Conservation (phyloP, 2,113 vertebrate genomes). For the Stigmatopora argus region DNA sequence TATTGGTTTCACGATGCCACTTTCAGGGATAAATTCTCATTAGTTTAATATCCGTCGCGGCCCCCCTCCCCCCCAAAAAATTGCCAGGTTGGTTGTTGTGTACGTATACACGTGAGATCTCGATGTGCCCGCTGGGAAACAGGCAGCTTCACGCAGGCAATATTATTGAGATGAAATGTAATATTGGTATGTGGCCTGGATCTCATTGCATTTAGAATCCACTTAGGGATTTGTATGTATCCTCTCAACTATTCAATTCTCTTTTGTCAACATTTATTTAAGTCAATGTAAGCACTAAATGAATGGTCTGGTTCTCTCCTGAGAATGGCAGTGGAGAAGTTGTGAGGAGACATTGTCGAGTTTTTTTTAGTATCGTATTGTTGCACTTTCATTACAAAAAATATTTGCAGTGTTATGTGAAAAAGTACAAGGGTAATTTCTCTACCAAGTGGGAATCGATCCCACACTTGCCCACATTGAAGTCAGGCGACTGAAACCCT, state of each 20-base stretch:
- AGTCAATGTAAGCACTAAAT: slow-evolving; percentile 28
- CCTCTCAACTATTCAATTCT: slow-evolving; percentile 40
- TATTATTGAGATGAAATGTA: slow-evolving; percentile 50
- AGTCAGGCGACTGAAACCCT: too few species aligned
- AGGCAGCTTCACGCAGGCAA: slow-evolving; percentile 18
- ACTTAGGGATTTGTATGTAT: slow-evolving; percentile 36
- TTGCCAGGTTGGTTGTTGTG: background rate
- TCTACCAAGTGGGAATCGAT: too few species aligned
- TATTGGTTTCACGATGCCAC: background rate
- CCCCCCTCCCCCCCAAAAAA: background rate
- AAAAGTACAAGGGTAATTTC: too few species aligned
- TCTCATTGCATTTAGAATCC: slow-evolving; percentile 35
- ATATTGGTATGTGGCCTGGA: slow-evolving; percentile 40
- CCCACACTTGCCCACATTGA: too few species aligned
- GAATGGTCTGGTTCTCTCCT: slow-evolving; percentile 32
- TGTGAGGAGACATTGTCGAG: slow-evolving; percentile 6
- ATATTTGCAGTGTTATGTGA: background rate
- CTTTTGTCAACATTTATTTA: slow-evolving; percentile 27
- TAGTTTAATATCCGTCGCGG: slow-evolving; percentile 2
- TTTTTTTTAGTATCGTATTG: slow-evolving; percentile 31
- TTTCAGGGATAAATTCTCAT: slow-evolving; percentile 12
- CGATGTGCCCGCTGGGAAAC: slow-evolving; percentile 16
- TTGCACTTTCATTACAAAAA: slow-evolving; percentile 9
- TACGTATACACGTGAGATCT: background rate
- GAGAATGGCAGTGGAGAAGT: background rate